Evolutionary conservation across 2,888 invertebrate genomes (phyloP).

Genomic region (Strigamia maritima): DNA sequence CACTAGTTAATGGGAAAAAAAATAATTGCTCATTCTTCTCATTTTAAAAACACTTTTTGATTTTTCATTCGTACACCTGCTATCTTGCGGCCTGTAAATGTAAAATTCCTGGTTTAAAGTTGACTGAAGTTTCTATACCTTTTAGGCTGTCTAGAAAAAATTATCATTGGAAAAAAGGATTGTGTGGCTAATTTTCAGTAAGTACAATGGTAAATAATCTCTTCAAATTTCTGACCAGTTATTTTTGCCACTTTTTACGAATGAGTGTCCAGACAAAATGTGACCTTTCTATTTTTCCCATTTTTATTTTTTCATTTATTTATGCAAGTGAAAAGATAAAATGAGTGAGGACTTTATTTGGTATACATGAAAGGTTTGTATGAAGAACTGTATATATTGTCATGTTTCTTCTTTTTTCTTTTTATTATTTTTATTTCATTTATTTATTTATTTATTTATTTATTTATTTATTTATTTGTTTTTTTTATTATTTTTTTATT

Average conservation of each 20-base stretch:
- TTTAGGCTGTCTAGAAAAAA: constrained; percentile 40
- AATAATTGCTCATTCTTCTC: background rate
- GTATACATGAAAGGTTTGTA: constrained; percentile 18
- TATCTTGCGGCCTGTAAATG: background rate
- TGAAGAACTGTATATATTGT: background rate
- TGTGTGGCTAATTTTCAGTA: constrained; percentile 39
- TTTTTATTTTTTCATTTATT: background rate
- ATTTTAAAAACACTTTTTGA: background rate
- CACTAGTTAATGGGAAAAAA: background rate
- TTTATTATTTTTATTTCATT: background rate
- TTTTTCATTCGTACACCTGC: background rate
- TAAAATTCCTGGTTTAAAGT: constrained; percentile 23
- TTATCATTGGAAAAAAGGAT: constrained; percentile 35
- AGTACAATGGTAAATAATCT: constrained; percentile 36
- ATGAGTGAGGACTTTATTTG: background rate
- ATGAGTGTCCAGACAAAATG: constrained; percentile 14
- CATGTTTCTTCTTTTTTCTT: background rate
- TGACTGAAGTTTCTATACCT: constrained; percentile 40
- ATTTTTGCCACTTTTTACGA: constrained; percentile 33
- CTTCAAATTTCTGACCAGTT: constrained; percentile 20
- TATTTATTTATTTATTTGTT: background rate
- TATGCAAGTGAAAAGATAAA: background rate
- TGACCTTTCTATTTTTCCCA: background rate
- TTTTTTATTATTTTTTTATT: background rate
- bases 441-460: background rate